Conservation (phyloP, 2,797 vertebrate species). For the Sebastes minor region DNA sequence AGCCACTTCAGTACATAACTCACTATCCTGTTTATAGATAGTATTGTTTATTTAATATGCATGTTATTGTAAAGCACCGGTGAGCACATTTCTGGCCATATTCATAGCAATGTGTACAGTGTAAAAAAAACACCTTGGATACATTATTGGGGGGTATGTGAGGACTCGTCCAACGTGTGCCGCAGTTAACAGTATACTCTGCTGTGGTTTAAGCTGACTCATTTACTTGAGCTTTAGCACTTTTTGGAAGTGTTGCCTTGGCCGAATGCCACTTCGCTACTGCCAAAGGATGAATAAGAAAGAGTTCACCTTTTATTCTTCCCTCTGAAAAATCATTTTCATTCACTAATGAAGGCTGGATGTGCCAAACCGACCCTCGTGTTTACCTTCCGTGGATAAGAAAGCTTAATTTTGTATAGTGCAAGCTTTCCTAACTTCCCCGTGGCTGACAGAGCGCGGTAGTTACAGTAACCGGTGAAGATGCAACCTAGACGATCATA, state of each 20-base stretch:
- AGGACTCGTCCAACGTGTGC: conserved; percentile 16
- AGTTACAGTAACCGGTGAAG: not conserved
- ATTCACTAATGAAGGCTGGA: conserved; percentile 46
- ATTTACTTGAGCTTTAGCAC: conserved; percentile 63
- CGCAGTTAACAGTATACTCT: conserved; percentile 18
- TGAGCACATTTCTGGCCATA: conserved; percentile 65
- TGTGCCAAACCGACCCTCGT: conserved; percentile 64
- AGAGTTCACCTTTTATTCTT: conserved; percentile 34
- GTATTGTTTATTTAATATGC: conserved; percentile 74
- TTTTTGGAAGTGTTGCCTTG: conserved; percentile 75
- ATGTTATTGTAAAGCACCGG: conserved; percentile 71
- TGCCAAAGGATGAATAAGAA: conserved; percentile 70
- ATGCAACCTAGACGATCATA: not conserved
- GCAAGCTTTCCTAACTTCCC: not conserved
- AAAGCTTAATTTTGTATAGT: conserved; percentile 18
- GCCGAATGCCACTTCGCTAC: conserved; percentile 67
- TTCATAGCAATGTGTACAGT: conserved; percentile 57
- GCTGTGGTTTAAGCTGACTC: conserved; percentile 45
- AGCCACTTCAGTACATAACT: conserved; percentile 41
- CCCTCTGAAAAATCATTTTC: conserved; percentile 27
- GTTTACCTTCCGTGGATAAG: conserved; percentile 24
- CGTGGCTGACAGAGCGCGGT: not conserved
- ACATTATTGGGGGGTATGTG: conserved; percentile 19
- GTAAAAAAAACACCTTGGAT: conserved; percentile 18
- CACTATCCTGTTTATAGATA: conserved; percentile 57